Base-by-base conservation (phyloP, 1,140 invertebrate genomes). In the Centruroides sculpturatus region DNA sequence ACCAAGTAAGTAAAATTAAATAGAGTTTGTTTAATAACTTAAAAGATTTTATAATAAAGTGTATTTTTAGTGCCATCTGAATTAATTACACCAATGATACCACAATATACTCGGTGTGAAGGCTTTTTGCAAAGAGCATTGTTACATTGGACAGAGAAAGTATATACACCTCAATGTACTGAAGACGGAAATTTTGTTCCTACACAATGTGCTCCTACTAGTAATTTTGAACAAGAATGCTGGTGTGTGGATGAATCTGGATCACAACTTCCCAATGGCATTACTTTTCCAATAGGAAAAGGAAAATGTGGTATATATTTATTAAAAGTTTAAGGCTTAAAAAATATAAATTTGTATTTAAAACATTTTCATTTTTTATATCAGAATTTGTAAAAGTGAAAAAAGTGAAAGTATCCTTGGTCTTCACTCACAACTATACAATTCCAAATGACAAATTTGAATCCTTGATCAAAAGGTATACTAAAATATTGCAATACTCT, bases 131-230 rank as follows among this genome's bases (percentile, higher is more conserved):
- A 53, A 53, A 23, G 51, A 23, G 23, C 23, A 23, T 36, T 34
- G 51, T 36, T 34, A 53, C 23, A 36, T 34, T 36, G 51, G 23
- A 36, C 51, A 36, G 51, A 53, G 8, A 41, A 65, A 10, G 87
- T 87, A 3, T 91, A 90, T 68, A 79, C 89, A 47, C 88, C 88
- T 0, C 86, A 90, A 67, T 91, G 88, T 67, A 78, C 75, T 75
- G 75, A 78, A 34, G 65, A 69, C 56, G 87, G 87, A 0, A 77
- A 81, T 35, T 90, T 87, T 69, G 74, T 82, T 35, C 73, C 81
- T 0, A 79, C 75, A 56, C 87, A 90, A 66, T 91, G 88, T 69
- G 89, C 86, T 56, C 55, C 70, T 3, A 77, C 85, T 52, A 8
- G 7, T 36, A 23, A 53, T 23, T 34, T 36, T 36, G 90, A 90